Conservation (phyloP, 2,113 vertebrate species). For the Macroglossus sobrinus region DNA sequence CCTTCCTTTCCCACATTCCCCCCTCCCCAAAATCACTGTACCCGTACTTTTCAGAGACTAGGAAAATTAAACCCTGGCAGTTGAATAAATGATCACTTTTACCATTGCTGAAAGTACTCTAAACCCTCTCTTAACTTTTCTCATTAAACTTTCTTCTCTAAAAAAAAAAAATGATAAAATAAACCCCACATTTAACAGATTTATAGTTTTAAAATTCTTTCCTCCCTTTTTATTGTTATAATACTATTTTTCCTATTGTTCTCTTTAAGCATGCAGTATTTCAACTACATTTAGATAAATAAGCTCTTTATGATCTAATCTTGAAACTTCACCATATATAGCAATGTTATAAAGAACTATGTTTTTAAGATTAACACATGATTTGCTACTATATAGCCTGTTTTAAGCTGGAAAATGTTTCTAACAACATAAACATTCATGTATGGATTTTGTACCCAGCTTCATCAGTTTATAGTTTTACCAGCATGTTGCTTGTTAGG, state of each 20-base stretch:
- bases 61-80: background rate
- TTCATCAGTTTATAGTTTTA: background rate
- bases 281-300: background rate
- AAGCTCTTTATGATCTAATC: background rate
- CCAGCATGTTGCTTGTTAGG: background rate
- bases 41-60: background rate
- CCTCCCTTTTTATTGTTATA: background rate
- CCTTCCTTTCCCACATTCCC: accelerated
- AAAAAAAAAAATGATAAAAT: background rate
- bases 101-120: background rate
- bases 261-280: slow-evolving; percentile 6
- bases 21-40: background rate
- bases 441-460: background rate
- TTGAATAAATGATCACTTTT: background rate
- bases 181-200: background rate
- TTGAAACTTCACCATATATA: background rate
- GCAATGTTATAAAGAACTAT: background rate
- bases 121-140: background rate
- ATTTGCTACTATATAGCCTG: background rate
- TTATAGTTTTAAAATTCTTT: background rate
- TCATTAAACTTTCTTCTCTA: background rate
- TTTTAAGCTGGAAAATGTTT: background rate
- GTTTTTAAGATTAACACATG: background rate
- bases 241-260: background rate
- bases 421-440: background rate